Conservation (phyloP, 2,113 vertebrate genomes). For the Podarcis raffonei region DNA sequence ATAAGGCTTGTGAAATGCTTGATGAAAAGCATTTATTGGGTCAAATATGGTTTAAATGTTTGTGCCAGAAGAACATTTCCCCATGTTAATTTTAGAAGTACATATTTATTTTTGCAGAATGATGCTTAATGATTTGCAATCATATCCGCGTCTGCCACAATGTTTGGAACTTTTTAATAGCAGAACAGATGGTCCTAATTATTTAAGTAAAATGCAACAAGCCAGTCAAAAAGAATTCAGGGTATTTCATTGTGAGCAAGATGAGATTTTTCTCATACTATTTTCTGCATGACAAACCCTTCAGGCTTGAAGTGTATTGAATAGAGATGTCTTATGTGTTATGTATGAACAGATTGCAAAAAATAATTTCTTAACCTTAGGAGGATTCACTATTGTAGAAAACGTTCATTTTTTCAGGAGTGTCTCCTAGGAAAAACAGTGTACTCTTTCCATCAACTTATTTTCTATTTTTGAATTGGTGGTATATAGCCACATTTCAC, state of each 20-base stretch:
- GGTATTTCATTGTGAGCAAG: constrained; percentile 25
- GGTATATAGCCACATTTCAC: constrained; percentile 29
- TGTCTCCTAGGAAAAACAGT: background rate
- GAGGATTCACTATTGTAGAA: constrained; percentile 21
- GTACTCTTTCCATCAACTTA: constrained; percentile 27
- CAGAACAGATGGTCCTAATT: constrained; percentile 60
- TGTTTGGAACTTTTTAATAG: constrained; percentile 47
- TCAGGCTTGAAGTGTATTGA: constrained; percentile 33
- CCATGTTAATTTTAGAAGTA: constrained; percentile 19
- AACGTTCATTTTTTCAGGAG: constrained; percentile 8
- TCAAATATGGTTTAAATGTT: constrained; percentile 19
- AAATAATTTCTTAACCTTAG: constrained; percentile 38
- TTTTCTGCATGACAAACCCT: constrained; percentile 33
- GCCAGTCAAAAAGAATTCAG: constrained; percentile 47
- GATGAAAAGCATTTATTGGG: constrained; percentile 5
- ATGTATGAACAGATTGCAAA: constrained; percentile 25
- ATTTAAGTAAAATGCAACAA: constrained; percentile 56
- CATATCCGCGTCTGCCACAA: constrained; percentile 24
- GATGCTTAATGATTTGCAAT: constrained; percentile 49
- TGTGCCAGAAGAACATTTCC: background rate
- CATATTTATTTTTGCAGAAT: constrained; percentile 32
- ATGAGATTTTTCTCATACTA: background rate
- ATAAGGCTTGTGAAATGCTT: background rate
- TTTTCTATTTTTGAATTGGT: constrained; percentile 36
- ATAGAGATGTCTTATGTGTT: background rate